Evolutionary conservation across 1,140 invertebrate species (phyloP).

Genomic region (Drosophila bifasciata): DNA sequence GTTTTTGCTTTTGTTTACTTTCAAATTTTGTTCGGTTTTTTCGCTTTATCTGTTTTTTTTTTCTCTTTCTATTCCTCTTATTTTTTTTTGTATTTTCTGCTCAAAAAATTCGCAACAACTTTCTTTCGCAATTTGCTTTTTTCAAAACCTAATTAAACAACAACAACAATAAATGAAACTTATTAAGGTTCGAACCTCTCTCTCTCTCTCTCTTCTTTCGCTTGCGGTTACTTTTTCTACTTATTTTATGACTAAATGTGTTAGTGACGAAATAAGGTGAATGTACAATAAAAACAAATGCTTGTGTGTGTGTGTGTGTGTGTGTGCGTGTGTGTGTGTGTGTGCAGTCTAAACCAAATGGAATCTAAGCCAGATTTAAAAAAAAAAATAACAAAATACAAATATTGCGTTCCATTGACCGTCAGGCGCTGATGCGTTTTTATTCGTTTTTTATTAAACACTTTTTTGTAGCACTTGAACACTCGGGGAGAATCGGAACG

Average conservation of each 20-base stretch:
- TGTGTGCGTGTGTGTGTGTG: conserved; percentile 6
- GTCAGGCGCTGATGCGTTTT: conserved; percentile 37
- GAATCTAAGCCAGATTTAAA: conserved; percentile 15
- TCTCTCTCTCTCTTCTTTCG: conserved; percentile 19
- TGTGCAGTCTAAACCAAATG: conserved; percentile 40
- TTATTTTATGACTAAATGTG: conserved; percentile 57
- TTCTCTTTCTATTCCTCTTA: conserved; percentile 6
- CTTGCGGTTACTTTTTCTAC: conserved; percentile 12
- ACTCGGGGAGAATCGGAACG: conserved; percentile 2
- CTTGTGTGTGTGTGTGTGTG: conserved; percentile 13
- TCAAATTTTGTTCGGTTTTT: conserved; percentile 5
- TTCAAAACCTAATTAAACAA: conserved; percentile 81
- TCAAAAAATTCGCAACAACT: conserved; percentile 56
- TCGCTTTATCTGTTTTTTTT: conserved; percentile 14
- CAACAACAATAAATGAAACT: conserved; percentile 75
- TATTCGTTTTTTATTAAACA: conserved; percentile 19
- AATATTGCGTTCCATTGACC: conserved; percentile 54
- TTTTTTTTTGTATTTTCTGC: conserved; percentile 16
- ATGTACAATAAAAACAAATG: conserved; percentile 44
- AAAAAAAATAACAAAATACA: conserved; percentile 30
- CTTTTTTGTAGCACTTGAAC: conserved; percentile 24
- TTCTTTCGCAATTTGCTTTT: conserved; percentile 44
- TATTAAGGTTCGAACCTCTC: conserved; percentile 39
- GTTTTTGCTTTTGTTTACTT: conserved; percentile 14
- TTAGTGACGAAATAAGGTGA: conserved; percentile 51